Conservation (phyloP, 1,140 invertebrate genomes). For the Bombus balteatus region DNA sequence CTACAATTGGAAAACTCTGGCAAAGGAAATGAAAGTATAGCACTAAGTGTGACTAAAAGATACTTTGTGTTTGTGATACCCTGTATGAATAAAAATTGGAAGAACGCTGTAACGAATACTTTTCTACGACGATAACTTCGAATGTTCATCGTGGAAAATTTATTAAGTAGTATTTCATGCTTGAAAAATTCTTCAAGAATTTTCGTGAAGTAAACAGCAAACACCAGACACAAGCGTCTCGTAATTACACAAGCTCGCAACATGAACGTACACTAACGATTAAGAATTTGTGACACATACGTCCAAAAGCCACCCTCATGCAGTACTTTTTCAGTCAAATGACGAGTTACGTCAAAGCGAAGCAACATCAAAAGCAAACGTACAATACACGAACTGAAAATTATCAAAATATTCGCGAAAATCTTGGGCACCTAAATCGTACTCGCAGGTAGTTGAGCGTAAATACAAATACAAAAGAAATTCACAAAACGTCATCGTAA, state of each 20-base stretch:
- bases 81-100: too few species aligned
- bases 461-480: neutral
- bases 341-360: neutral
- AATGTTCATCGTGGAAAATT: too few species aligned
- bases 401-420: neutral
- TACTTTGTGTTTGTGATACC: too few species aligned
- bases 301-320: neutral
- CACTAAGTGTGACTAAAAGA: too few species aligned
- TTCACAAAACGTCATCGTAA: neutral
- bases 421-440: neutral
- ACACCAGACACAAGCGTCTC: neutral
- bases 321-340: neutral
- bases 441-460: neutral
- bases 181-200: neutral
- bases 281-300: neutral
- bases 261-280: neutral
- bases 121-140: too few species aligned
- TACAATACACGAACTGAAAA: neutral
- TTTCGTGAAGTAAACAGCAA: neutral
- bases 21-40: too few species aligned
- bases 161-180: too few species aligned
- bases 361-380: slow-evolving; percentile 11
- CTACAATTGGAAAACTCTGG: too few species aligned
- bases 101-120: too few species aligned
- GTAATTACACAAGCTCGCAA: neutral